Evolutionary conservation across 2,888 invertebrate genomes (phyloP).

Genomic region (Cheilosia scutellata): DNA sequence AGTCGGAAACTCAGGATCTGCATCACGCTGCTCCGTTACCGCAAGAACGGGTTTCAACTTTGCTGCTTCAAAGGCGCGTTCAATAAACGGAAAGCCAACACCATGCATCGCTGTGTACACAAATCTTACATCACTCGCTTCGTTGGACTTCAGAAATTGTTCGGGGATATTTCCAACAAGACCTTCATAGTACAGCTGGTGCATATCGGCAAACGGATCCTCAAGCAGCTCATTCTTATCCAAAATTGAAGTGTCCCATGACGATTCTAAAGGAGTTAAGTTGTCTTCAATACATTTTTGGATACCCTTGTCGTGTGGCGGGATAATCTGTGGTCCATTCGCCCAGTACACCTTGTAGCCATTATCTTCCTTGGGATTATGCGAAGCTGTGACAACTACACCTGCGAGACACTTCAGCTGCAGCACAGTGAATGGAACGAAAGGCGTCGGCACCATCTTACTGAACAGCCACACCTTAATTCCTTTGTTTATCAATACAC

Average conservation of each 20-base stretch:
- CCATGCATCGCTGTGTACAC: constrained; percentile 99
- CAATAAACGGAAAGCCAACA: constrained; percentile 93
- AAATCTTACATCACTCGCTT: constrained; percentile 87
- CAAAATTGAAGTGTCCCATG: constrained; percentile 91
- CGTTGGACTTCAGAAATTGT: constrained; percentile 85
- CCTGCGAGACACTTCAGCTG: constrained; percentile 91
- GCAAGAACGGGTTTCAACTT: constrained; percentile 86
- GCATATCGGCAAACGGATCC: constrained; percentile 90
- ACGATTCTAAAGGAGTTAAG: constrained; percentile 90
- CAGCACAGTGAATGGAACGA: constrained; percentile 94
- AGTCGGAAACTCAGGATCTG: constrained; percentile 98
- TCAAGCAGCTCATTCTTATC: constrained; percentile 85
- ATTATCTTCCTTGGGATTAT: constrained; percentile 97
- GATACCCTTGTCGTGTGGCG: constrained; percentile 95
- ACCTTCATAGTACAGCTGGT: constrained; percentile 87
- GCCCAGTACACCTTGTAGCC: constrained; percentile 99
- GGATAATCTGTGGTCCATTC: constrained; percentile 97
- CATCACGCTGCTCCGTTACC: constrained; percentile 89
- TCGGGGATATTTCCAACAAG: constrained; percentile 86
- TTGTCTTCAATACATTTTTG: constrained; percentile 90
- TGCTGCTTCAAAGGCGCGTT: constrained; percentile 89
- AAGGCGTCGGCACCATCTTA: constrained; percentile 94
- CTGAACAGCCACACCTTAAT: constrained; percentile 93
- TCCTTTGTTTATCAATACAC: constrained; percentile 90
- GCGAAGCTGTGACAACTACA: constrained; percentile 97